A percentile compares a stretch with the other conserved stretches of the same genome.
These are phyloP conservation scores for Cydia strobilella DNA, from an alignment of 1,140 invertebrate species.

Conservation along the genomic window DNA sequence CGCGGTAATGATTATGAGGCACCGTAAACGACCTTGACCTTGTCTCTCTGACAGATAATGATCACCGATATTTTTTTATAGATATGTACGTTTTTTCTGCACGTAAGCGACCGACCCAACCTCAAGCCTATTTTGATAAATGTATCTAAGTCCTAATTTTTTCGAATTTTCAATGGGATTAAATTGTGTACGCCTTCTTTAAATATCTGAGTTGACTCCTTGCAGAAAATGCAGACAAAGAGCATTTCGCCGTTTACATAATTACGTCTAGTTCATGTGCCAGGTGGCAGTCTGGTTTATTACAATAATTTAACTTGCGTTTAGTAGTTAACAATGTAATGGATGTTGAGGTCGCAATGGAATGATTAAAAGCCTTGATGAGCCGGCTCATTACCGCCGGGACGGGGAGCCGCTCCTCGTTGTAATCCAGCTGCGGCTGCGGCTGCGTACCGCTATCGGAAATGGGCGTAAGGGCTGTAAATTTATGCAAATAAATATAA, in stretches of 20 bases:
- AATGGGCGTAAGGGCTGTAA: background rate
- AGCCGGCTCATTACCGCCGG: constrained; percentile 11
- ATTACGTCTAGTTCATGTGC: background rate
- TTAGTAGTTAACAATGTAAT: background rate
- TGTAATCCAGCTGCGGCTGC: background rate
- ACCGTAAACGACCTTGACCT: background rate
- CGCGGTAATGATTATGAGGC: constrained; percentile 8
- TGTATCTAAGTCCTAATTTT: too few species aligned
- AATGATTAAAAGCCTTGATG: background rate
- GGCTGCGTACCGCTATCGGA: background rate
- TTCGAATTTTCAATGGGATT: too few species aligned
- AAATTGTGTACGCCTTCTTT: too few species aligned
- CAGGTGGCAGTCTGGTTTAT: background rate
- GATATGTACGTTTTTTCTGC: background rate
- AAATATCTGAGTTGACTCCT: too few species aligned
- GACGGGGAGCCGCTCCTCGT: background rate
- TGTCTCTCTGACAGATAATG: constrained; percentile 1
- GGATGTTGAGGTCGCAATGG: background rate
- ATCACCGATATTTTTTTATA: background rate
- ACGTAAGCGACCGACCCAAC: background rate
- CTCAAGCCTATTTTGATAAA: too few species aligned
- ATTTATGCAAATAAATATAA: background rate
- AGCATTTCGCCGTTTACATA: background rate
- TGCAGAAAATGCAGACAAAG: too few species aligned
- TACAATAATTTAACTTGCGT: background rate